Base-by-base conservation (phyloP, 2,113 vertebrate genomes). In the Pseudonaja textilis region DNA sequence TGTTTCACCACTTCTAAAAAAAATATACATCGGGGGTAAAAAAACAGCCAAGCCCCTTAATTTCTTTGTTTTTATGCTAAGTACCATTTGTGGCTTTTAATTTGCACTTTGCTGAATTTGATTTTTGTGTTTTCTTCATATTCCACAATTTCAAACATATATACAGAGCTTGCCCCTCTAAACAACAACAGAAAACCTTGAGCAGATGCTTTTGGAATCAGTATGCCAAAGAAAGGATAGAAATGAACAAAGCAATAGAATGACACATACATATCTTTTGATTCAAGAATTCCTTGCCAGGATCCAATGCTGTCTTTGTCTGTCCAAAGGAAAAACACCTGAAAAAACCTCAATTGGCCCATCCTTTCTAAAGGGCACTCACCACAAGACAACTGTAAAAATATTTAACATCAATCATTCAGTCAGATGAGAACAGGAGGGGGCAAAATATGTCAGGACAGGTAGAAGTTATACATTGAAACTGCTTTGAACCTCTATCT, bases 51-150 rank as follows among this genome's bases (percentile, higher is more conserved):
- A 52, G 12, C 16, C 50, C 57, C 55, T 45, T 22, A 94, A 54
- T 92, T 93, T 91, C 92, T 57, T 93, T 94, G 95, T 55, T 95
- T 95, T 89, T 90, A 90, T 96, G 93, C 89, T 6, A 9, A 95
- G 90, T 95, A 85, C 87, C 93, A 96, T 95, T 95, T 95, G 50
- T 94, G 91, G 87, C 89, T 54, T 95, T 90, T 96, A 94, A 96
- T 96, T 95, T 95, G 94, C 93, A 96, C 96, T 97, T 96, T 96
- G 96, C 96, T 96, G 96, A 96, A 95, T 96, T 95, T 90, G 93
- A 93, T 88, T 96, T 97, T 95, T 92, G 85, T 94, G 93, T 89
- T 95, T 96, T 56, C 57, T 95, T 95, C 94, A 94, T 91, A 94
- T 89, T 94, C 89, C 94, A 95, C 95, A 90, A 89, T 93, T 93